phyloP scores from a whole-genome alignment of 1,140 invertebrate genomes.

The Calephelis virginiensis region DNA sequence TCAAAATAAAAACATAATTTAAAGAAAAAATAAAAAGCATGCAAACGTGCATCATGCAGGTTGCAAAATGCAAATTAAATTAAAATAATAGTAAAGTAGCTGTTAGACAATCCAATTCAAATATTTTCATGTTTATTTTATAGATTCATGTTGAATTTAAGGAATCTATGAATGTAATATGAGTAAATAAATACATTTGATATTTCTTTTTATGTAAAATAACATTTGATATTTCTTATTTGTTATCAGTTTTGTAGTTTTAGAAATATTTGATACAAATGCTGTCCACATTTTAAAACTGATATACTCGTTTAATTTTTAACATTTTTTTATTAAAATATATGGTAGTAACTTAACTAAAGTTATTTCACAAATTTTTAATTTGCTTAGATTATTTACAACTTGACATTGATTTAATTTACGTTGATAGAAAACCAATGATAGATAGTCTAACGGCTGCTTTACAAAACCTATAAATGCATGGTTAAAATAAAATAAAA shows the following conservation, averaged over 20 bases:
- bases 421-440: too few relatives aligned
- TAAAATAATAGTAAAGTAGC: neutral
- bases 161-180: too few relatives aligned
- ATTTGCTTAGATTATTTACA: neutral
- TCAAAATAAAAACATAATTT: conserved; percentile 2
- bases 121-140: neutral
- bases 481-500: neutral
- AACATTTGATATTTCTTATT: too few relatives aligned
- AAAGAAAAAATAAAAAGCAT: conserved; percentile 20
- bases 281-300: too few relatives aligned
- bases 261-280: too few relatives aligned
- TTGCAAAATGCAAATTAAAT: conserved; percentile 22
- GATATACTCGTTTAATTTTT: too few relatives aligned
- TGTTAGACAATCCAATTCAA: neutral
- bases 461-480: neutral
- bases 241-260: too few relatives aligned
- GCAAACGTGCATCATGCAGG: conserved; percentile 16
- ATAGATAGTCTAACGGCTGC: neutral
- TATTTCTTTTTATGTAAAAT: too few relatives aligned
- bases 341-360: neutral
- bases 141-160: neutral
- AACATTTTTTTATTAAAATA: too few relatives aligned
- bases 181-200: too few relatives aligned
- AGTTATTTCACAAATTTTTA: neutral
- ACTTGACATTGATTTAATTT: neutral